A percentile compares a stretch with the other conserved stretches of the same genome.
These are phyloP conservation scores for Spinus olivaceus DNA, from an alignment of 2,797 vertebrate genomes.

Conservation along the genomic window DNA sequence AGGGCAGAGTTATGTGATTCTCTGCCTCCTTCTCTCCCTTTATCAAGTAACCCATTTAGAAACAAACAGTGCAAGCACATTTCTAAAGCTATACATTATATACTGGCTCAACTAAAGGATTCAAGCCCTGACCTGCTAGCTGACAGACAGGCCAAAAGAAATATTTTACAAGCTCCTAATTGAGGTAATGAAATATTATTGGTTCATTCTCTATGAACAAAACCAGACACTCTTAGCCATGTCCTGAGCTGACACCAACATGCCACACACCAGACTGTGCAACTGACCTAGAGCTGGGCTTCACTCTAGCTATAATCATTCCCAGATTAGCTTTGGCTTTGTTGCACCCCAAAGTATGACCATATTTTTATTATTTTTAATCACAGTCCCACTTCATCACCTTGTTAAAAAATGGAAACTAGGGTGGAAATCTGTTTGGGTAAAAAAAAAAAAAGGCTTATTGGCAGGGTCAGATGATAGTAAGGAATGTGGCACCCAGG, in stretches of 20 bases:
- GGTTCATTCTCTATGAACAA: neutral
- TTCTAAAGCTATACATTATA: neutral
- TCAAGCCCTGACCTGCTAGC: neutral
- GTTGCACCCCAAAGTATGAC: neutral
- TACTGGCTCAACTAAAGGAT: neutral
- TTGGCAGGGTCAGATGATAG: neutral
- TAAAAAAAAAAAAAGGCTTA: neutral
- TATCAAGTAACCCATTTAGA: neutral
- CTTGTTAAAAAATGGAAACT: neutral
- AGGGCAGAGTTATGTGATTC: neutral
- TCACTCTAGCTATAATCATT: neutral
- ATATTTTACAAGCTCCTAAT: neutral
- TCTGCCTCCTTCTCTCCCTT: neutral
- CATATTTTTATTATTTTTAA: constrained; percentile 8
- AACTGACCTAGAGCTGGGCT: neutral
- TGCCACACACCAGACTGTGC: neutral
- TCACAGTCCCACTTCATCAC: neutral
- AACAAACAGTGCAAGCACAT: neutral
- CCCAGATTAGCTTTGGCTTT: neutral
- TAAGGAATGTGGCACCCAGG: neutral
- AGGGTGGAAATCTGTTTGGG: neutral
- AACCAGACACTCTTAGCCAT: neutral
- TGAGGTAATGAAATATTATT: constrained; percentile 24
- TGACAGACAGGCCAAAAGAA: neutral
- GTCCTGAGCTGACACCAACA: neutral